Evolutionary conservation across 2,888 invertebrate genomes (phyloP).

Genomic region (Lottia gigantea): DNA sequence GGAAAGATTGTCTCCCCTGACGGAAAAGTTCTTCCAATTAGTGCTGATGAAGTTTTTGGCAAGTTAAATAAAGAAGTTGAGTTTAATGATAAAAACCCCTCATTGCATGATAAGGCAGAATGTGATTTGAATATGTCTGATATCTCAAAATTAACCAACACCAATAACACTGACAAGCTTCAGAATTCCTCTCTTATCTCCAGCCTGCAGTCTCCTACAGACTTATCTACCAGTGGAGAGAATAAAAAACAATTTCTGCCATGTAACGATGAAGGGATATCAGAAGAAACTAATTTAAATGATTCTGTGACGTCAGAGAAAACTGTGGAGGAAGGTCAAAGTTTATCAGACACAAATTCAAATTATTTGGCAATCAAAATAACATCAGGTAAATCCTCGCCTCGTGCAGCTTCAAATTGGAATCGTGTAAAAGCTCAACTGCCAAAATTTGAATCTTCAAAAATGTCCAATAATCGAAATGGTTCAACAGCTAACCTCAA

Average conservation of each 20-base stretch:
- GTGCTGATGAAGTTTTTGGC: neutral
- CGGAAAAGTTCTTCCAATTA: neutral
- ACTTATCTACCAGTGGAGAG: neutral
- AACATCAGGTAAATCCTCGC: neutral
- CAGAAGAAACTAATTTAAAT: neutral
- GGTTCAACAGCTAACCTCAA: neutral
- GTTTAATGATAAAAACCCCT: neutral
- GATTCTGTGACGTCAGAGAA: neutral
- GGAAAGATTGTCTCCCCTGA: neutral
- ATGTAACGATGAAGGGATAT: neutral
- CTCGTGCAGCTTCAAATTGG: conserved; percentile 2
- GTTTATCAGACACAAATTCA: neutral
- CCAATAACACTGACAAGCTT: neutral
- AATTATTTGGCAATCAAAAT: neutral
- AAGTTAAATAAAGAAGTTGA: neutral
- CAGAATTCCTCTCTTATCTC: neutral
- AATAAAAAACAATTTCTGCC: neutral
- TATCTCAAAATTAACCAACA: too few relatives aligned
- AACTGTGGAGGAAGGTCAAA: neutral
- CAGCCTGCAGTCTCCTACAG: neutral
- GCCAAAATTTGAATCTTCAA: conserved; percentile 5
- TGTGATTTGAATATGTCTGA: neutral
- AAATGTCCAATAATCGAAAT: neutral
- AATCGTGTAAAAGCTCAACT: neutral
- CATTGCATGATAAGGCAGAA: neutral